Base-by-base conservation (phyloP, 2,797 vertebrate genomes). In the Xiphorhynchus erythropygius region DNA sequence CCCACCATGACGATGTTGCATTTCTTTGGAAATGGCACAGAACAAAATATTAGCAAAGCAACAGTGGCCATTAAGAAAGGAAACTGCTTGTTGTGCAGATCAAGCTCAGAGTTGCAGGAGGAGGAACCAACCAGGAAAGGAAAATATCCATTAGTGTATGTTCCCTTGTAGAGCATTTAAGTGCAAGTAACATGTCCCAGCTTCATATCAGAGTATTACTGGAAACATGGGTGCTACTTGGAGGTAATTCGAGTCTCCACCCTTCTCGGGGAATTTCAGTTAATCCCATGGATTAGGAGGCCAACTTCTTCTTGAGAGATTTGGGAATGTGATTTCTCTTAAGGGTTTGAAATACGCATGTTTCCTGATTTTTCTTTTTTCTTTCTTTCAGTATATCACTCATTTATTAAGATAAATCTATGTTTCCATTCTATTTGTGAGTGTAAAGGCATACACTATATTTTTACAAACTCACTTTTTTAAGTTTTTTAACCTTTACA, bases 1-100 rank as follows among this genome's bases (percentile, higher is more conserved):
- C 4, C 74, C 27, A 4, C 35, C 55, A 5, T 3, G 13, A 32
- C 0, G 0, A 11, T 33, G 7, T 11, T 88, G 47, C 64, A 7
- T 68, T 94, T 89, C 16, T 28, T 16, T 65, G 33, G 32, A 60
- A 21, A 41, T 39, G 27, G 25, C 23, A 44, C 19, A 73, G 21
- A 92, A 77, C 7, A 37, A 90, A 90, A 55, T 55, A 67, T 44
- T 30, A 94, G 21, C 52, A 83, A 64, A 91, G 74, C 46, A 78
- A 5, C 35, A 37, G 11, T 6, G 46, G 8, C 18, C 42, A 18
- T 60, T 82, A 18, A 33, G 59, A 46, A 80, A 73, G 67, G 35
- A 69, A 86, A 47, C 27, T 74, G 44, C 9, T 56, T 18, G 12
- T 60, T 67, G 62, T 70, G 52, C 60, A 55, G n/a, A 68, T 87